Conservation (phyloP, 1,140 invertebrate species). For the Leptoteleia sp. region DNA sequence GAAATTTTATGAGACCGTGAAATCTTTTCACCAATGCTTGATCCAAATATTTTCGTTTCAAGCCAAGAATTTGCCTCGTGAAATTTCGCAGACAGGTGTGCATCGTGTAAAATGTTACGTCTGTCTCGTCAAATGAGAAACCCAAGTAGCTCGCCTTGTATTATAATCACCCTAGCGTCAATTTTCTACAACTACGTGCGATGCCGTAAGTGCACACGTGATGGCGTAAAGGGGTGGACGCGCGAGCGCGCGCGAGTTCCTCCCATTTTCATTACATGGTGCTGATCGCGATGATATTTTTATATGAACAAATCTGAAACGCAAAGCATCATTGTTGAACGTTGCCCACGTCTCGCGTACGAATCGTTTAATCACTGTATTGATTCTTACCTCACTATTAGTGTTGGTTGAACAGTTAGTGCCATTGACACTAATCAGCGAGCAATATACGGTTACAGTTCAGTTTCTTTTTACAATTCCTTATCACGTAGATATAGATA, state of each 20-base stretch:
- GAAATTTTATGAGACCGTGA: too few relatives aligned
- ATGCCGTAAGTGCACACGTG: slow-evolving; percentile 68
- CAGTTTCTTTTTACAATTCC: slow-evolving; percentile 18
- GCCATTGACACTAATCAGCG: slow-evolving; percentile 9
- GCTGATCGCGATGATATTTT: slow-evolving; percentile 59
- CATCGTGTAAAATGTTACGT: slow-evolving; percentile 70
- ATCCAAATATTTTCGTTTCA: too few relatives aligned
- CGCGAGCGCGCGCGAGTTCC: slow-evolving; percentile 57
- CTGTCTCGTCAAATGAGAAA: slow-evolving; percentile 66
- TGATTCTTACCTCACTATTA: neutral
- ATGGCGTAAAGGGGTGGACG: slow-evolving; percentile 56
- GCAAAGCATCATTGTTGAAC: slow-evolving; percentile 45
- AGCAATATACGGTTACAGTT: neutral
- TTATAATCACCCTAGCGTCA: slow-evolving; percentile 79
- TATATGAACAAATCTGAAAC: slow-evolving; percentile 55
- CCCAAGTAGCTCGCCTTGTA: slow-evolving; percentile 76
- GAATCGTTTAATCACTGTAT: slow-evolving; percentile 1
- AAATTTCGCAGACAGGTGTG: slow-evolving; percentile 12
- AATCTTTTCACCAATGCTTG: too few relatives aligned
- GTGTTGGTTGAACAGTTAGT: slow-evolving; percentile 26
- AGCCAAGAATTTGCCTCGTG: too few relatives aligned
- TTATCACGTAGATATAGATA: slow-evolving; percentile 13
- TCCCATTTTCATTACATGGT: slow-evolving; percentile 37
- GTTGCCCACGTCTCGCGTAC: slow-evolving; percentile 16
- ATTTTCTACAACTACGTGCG: slow-evolving; percentile 77